Conservation (phyloP, 2,113 vertebrate species). For the Rhodinocichla rosea region DNA sequence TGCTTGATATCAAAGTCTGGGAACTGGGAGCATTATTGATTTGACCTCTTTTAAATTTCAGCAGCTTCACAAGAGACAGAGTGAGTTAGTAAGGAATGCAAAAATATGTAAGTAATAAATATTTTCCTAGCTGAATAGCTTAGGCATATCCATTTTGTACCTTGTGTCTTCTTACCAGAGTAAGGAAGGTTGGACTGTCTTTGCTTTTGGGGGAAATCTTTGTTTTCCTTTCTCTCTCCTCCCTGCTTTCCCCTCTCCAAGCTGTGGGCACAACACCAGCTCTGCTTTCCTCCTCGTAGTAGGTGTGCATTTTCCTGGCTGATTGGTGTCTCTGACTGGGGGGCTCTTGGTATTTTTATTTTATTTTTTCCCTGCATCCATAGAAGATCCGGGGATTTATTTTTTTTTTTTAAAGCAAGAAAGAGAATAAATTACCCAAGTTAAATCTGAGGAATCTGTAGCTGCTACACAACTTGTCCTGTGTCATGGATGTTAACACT, state of each 20-base stretch:
- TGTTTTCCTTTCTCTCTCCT: slow-evolving; percentile 11
- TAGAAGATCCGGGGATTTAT: not conserved
- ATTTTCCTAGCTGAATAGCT: slow-evolving; percentile 61
- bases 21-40: slow-evolving; percentile 57
- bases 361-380: not conserved
- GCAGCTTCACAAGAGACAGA: slow-evolving; percentile 67
- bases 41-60: slow-evolving; percentile 72
- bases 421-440: not conserved
- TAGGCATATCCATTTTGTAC: slow-evolving; percentile 47
- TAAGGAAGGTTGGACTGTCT: slow-evolving; percentile 65
- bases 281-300: slow-evolving; percentile 58
- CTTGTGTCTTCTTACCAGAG: slow-evolving; percentile 53
- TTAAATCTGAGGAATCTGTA: not conserved
- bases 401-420: not conserved
- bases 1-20: slow-evolving; percentile 11
- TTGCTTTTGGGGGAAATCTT: slow-evolving; percentile 69
- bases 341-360: not conserved
- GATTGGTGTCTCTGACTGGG: slow-evolving; percentile 70
- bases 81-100: slow-evolving; percentile 68
- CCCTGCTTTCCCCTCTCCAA: slow-evolving; percentile 41
- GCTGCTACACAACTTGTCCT: not conserved
- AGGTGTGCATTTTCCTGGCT: slow-evolving; percentile 76
- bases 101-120: slow-evolving; percentile 54
- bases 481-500: not conserved
- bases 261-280: slow-evolving; percentile 66